These are phyloP conservation scores for Procavia capensis DNA, from an alignment of 2,113 vertebrate species.

Conservation along the genomic window DNA sequence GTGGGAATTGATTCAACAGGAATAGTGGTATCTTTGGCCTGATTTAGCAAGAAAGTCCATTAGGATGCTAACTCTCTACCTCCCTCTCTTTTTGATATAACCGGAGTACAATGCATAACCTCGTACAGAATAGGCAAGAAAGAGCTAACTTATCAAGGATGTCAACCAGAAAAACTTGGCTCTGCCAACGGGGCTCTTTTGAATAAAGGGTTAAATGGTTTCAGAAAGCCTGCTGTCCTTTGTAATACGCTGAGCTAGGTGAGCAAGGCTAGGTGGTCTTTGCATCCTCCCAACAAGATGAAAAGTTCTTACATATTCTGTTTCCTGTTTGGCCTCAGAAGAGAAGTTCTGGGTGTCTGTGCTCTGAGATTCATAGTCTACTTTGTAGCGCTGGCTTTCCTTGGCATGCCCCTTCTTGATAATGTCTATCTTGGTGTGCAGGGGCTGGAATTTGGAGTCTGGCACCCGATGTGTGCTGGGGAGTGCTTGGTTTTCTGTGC, in stretches of 20 bases:
- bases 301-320: constrained; percentile 93
- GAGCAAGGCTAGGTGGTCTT: too few relatives aligned
- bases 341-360: constrained; percentile 94
- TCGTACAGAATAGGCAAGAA: not conserved
- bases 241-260: not conserved
- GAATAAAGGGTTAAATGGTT: not conserved
- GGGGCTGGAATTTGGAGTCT: constrained; percentile 82
- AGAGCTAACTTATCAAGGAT: too few relatives aligned
- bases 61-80: rapidly evolving
- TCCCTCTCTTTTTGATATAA: rapidly evolving
- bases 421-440: constrained; percentile 90
- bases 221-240: not conserved
- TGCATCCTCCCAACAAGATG: not conserved
- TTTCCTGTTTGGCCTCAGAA: constrained; percentile 93
- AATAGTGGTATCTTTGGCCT: not conserved
- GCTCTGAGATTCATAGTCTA: constrained; percentile 90
- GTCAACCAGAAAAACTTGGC: not conserved
- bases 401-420: constrained; percentile 92
- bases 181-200: not conserved
- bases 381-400: constrained; percentile 92
- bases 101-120: not conserved
- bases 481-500: constrained; percentile 81
- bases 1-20: too few relatives aligned
- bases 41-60: not conserved
- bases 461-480: constrained; percentile 84